Conservation (phyloP, 2,888 invertebrate species). For the Caenorhabditis afra region DNA sequence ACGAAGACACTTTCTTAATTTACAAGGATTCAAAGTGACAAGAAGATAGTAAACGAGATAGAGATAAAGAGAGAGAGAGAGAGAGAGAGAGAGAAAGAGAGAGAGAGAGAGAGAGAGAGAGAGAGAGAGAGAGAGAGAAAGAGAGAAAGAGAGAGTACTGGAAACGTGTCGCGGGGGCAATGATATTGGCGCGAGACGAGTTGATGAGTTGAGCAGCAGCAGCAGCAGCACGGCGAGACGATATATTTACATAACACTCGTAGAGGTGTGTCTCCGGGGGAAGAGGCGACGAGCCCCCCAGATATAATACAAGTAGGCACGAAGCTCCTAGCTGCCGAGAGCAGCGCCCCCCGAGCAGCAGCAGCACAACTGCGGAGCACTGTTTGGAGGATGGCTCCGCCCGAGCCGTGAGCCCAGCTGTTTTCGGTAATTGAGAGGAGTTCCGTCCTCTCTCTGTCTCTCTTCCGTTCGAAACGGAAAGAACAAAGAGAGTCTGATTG, state of each 20-base stretch:
- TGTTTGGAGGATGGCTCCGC: no score
- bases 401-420: background rate
- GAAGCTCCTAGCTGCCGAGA: background rate
- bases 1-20: background rate
- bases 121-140: conserved; percentile 6
- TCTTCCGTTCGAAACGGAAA: no score
- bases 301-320: conserved; percentile 15
- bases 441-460: background rate
- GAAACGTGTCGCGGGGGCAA: conserved; percentile 6
- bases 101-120: conserved; percentile 8
- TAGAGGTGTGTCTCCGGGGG: conserved; percentile 25
- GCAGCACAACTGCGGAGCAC: background rate
- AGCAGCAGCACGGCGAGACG: conserved; percentile 5
- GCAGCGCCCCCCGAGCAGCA: conserved; percentile 4
- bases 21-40: conserved; percentile 16
- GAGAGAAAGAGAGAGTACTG: conserved; percentile 5
- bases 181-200: conserved; percentile 17
- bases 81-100: conserved; percentile 10
- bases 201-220: conserved; percentile 10
- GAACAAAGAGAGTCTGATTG: no score
- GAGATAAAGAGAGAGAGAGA: background rate
- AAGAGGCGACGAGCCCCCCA: no score
- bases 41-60: background rate
- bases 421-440: conserved; percentile 9
- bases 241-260: conserved; percentile 53